Base-by-base conservation (phyloP, 1,140 invertebrate genomes). In the Drosophila ironensis region DNA sequence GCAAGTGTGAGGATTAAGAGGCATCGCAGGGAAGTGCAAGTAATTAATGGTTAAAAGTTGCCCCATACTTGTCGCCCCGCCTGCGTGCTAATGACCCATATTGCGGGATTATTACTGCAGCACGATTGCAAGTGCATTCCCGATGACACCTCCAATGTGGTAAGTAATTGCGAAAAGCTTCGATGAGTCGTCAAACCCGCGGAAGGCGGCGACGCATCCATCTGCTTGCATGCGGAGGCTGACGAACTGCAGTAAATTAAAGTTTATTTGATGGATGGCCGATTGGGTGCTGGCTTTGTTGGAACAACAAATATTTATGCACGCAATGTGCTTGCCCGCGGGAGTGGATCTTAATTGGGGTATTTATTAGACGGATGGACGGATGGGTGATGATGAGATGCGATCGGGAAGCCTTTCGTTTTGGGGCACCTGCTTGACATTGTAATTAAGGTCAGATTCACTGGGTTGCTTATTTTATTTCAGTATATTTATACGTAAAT, bases 31-130 rank as follows among this genome's bases (percentile, higher is more conserved):
- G 19, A 57, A 66, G 52, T 53, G 46, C 56, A 70, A 47, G 69
- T 66, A 73, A 59, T 78, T 70, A 71, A 70, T 66, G 64, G 17
- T n/a, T n/a, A n/a, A 30, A 35, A 51, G 41, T 50, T 53, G 41
- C 33, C 38, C 24, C 33, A 60, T 60, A 64, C 47, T 50, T 54
- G 60, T 33, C 17, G 20, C 5, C 16, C 38, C 28, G 28, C 54
- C 40, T 61, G 25, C 44, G 2, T 9, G 40, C 69, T 84, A 78
- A 82, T 82, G 78, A 82, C 69, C 73, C 78, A 84, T 52, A 70
- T 70, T 66, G 84, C 59, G 47, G 30, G 42, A 38, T 63, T 63
- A 63, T 38, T 38, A 19, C 59, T 47, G 41, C 12, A 9, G 45
- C 20, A 17, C 50, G 19, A 33, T 44, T 60, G 52, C 40, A 53